Evolutionary conservation across 2,113 vertebrate genomes (phyloP), one percentile per base, ranked within the genome.

Genomic region (Chionodraco myersi): DNA sequence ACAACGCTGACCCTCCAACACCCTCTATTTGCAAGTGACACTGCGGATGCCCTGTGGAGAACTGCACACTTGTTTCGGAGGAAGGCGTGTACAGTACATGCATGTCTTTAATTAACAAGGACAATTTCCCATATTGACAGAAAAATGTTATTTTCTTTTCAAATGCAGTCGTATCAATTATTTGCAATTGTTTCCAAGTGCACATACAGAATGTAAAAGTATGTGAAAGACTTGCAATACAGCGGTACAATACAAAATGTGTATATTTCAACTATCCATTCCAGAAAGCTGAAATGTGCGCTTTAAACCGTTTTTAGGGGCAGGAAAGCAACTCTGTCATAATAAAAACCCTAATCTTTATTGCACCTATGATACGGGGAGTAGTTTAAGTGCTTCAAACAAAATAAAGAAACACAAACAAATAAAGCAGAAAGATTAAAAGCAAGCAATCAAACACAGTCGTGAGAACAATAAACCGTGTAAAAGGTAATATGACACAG

Each of bases 11-110:
- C 26, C 69, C 74, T 77, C 77, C 81, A 54, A 75, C 54, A 1
- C 64, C 21, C 45, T 57, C 48, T 67, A 77, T 80, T 84, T 74
- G 64, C 60, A 74, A 34, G 51, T 68, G 77, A 70, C 71, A 82
- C 36, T 64, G 21, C 16, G 2, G 34, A n/a, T 82, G 47, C 41
- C 59, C 63, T 23, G 16, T 49, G 58, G 64, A 56, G 58, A 74
- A n/a, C 3, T 61, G 54, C 59, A 52, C 34, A 30, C 5, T 26
- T 34, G 72, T 13, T 41, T 30, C 30, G n/a, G 11, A 48, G 21
- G 26, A 61, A 14, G 34, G 53, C 4, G 18, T 16, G 23, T 10
- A 41, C 8, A 15, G 23, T 10, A 41, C 8, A 15, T 41, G 52
- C 64, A 5, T 34, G 6, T 47, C 44, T 44, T 1, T 18, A 13